A percentile compares a stretch with the other conserved stretches of the same genome.
phyloP scores from a whole-genome alignment of 2,113 vertebrate species.

The Misgurnus anguillicaudatus region DNA sequence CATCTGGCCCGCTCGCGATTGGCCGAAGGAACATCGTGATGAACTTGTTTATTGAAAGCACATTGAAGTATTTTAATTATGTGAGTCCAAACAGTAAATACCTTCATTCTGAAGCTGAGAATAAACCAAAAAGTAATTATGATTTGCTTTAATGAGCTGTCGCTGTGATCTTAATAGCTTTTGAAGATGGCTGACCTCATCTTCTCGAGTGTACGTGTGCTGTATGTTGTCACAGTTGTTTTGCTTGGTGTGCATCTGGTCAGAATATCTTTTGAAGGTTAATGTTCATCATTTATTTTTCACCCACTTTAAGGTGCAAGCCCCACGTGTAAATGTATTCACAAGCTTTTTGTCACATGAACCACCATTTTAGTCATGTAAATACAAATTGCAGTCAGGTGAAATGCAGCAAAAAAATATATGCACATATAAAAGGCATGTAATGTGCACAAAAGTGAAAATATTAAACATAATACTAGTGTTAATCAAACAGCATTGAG shows the following conservation, averaged over 20 bases:
- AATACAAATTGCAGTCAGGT: too few relatives aligned
- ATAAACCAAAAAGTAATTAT: conserved; percentile 66
- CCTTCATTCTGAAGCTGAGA: conserved; percentile 38
- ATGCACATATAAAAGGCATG: too few relatives aligned
- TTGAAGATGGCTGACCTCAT: conserved; percentile 66
- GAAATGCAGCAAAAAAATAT: too few relatives aligned
- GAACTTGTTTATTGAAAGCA: conserved; percentile 71
- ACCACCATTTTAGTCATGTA: background rate
- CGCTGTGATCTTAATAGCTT: conserved; percentile 74
- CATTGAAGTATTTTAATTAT: conserved; percentile 74
- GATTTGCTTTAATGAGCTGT: conserved; percentile 78
- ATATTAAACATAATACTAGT: too few relatives aligned
- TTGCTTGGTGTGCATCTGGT: conserved; percentile 18
- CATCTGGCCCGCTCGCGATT: conserved; percentile 65
- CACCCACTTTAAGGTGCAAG: conserved; percentile 24
- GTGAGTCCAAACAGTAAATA: conserved; percentile 74
- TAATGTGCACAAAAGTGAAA: too few relatives aligned
- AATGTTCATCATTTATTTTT: conserved; percentile 25
- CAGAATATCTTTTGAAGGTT: background rate
- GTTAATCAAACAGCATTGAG: too few relatives aligned
- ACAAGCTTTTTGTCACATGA: background rate
- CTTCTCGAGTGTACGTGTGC: conserved; percentile 6
- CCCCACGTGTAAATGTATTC: background rate
- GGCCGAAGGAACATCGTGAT: conserved; percentile 61
- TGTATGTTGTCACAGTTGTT: conserved; percentile 16